These are phyloP conservation scores for Micrasema minimum DNA, from an alignment of 1,140 invertebrate genomes.

Conservation along the genomic window DNA sequence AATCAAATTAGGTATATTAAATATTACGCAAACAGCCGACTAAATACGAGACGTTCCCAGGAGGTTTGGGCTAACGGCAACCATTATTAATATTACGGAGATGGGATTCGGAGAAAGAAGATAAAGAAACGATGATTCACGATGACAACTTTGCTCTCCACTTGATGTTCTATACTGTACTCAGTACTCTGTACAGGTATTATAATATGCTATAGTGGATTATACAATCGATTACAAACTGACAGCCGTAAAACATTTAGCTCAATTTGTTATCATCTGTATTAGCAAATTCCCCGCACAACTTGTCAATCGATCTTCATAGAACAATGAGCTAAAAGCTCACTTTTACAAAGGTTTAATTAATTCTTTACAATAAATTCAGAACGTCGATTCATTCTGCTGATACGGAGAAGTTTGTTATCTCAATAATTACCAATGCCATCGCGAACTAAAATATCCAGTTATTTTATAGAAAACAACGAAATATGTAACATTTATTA, in stretches of 20 bases:
- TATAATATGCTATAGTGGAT: too few species aligned
- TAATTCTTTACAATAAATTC: too few species aligned
- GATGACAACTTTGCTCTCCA: too few species aligned
- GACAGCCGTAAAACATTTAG: too few species aligned
- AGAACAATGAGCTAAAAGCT: too few species aligned
- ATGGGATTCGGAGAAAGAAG: background rate
- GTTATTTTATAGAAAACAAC: too few species aligned
- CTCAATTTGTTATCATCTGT: too few species aligned
- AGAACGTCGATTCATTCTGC: background rate
- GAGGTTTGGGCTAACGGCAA: slow-evolving; percentile 23
- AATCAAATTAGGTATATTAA: background rate
- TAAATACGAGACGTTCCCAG: slow-evolving; percentile 10
- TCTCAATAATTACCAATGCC: background rate
- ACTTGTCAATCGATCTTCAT: background rate
- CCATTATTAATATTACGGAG: slow-evolving; percentile 26
- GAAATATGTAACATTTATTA: too few species aligned
- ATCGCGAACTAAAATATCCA: background rate
- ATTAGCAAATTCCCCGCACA: background rate
- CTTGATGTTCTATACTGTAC: too few species aligned
- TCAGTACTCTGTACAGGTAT: too few species aligned
- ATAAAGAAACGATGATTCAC: slow-evolving; percentile 17
- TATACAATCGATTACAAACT: too few species aligned
- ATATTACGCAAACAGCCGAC: slow-evolving; percentile 19
- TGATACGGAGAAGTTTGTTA: background rate
- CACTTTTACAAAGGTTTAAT: too few species aligned